Conservation (phyloP, 1,140 invertebrate genomes). For the Drosophila fuyamai region DNA sequence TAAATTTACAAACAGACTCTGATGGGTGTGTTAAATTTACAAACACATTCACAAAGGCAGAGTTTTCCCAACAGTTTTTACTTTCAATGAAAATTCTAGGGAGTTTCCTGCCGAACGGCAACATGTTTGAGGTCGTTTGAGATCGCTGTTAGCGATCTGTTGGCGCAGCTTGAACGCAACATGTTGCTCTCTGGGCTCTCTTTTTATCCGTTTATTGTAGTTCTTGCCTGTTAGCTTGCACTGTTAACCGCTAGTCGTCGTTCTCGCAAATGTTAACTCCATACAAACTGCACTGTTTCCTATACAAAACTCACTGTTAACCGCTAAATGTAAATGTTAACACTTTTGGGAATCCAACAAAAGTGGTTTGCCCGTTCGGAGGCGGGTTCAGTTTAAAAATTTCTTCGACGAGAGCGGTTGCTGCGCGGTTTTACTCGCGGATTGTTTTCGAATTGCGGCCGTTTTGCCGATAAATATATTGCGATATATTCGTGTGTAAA, state of each 20-base stretch:
- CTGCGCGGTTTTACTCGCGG: not conserved
- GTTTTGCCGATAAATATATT: not conserved
- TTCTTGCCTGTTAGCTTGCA: not conserved
- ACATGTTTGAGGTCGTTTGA: constrained; percentile 25
- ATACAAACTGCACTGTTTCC: not conserved
- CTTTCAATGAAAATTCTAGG: constrained; percentile 58
- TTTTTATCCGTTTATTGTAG: not conserved
- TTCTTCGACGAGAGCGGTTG: not conserved
- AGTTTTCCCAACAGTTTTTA: constrained; percentile 54
- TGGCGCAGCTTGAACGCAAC: constrained; percentile 29
- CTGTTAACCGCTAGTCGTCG: constrained; percentile 1
- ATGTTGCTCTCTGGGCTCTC: constrained; percentile 2
- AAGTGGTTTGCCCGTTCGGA: not conserved
- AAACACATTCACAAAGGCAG: constrained; percentile 37
- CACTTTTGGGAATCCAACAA: not conserved
- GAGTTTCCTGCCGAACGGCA: constrained; percentile 24
- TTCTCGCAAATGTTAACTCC: not conserved
- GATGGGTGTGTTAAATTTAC: constrained; percentile 52
- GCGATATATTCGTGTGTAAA: not conserved
- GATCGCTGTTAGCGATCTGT: constrained; percentile 36
- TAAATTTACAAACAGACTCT: constrained; percentile 67
- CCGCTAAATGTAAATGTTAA: not conserved
- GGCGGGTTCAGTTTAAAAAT: not conserved
- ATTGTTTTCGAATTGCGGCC: not conserved
- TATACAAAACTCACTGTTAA: not conserved